A percentile compares a stretch with the other conserved stretches of the same genome.
Conservation (phyloP, 2,113 vertebrate species). For the Uropsilus gracilis region DNA sequence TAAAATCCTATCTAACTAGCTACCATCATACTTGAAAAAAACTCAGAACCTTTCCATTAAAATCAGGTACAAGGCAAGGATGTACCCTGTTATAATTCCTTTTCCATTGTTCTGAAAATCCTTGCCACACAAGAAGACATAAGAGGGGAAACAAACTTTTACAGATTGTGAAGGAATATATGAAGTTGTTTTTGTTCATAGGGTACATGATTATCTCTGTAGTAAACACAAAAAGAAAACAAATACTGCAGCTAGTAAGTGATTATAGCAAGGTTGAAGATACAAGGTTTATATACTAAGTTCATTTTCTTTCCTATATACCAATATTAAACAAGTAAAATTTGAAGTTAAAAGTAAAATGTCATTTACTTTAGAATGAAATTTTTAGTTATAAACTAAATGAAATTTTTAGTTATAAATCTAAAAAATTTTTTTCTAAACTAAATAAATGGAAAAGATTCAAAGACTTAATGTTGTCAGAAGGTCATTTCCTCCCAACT, state of each 20-base stretch:
- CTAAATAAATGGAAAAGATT: not conserved
- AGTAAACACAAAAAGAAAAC: not conserved
- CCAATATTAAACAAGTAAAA: no score
- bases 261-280: not conserved
- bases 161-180: constrained; percentile 18
- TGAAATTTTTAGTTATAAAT: not conserved
- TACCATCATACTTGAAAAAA: constrained; percentile 9
- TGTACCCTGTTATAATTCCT: not conserved
- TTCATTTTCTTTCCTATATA: not conserved
- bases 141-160: not conserved
- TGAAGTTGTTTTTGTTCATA: constrained; percentile 11
- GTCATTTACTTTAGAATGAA: not conserved
- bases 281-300: not conserved
- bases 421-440: not conserved
- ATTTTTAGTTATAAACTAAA: not conserved
- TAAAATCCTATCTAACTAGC: not conserved
- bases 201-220: not conserved
- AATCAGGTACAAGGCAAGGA: not conserved
- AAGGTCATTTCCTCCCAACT: not conserved
- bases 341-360: not conserved
- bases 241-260: not conserved
- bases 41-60: not conserved
- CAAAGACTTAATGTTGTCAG: constrained; percentile 2
- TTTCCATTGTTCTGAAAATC: not conserved
- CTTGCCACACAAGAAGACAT: not conserved